Evolutionary conservation across 2,797 vertebrate genomes (phyloP), one percentile per base, ranked within the genome.

Genomic region (Gorsachius magnificus): DNA sequence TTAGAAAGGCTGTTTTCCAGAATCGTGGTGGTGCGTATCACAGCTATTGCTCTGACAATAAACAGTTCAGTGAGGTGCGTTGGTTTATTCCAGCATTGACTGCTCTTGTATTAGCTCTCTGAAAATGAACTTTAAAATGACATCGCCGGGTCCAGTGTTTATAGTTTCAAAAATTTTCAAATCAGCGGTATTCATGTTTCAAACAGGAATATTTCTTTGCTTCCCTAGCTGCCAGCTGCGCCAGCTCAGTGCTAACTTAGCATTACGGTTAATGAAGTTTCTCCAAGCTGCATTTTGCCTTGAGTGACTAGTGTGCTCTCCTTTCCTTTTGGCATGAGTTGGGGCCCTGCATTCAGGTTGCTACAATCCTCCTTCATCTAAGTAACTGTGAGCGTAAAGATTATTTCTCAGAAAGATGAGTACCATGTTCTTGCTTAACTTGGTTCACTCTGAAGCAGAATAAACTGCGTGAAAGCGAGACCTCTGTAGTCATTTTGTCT

Each of bases 111-210:
- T 74, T 90, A 81, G 51, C 29, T 83, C 35, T 78, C 88, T 66
- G 60, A 95, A 96, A 92, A 95, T 70, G 93, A 69, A 56, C 70
- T 87, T 69, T 41, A 81, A 90, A 94, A 93, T 90, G 0, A 36
- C 80, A 74, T 70, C 2, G 6, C 31, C 69, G 63, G 26, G 53
- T 43, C 74, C 58, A 29, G 38, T 76, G 65, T 81, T 87, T 77
- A 70, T 31, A 53, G 22, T 80, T 69, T 82, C 43, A 74, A 46
- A 72, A 79, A 63, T 82, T 89, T 90, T 68, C 16, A 54, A 19
- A 79, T 88, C 61, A 74, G 29, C 53, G 60, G 11, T 66, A 22
- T 46, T 87, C 53, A 20, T 0, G 0, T 96, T 91, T 86, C 68
- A 29, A 89, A 22, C 75, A 57, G 54, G 22, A 58, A 20, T 63